Percentiles rank a stretch among this genome's conserved stretches.
phyloP scores from a whole-genome alignment of 2,113 vertebrate genomes.

The Tursiops truncatus region DNA sequence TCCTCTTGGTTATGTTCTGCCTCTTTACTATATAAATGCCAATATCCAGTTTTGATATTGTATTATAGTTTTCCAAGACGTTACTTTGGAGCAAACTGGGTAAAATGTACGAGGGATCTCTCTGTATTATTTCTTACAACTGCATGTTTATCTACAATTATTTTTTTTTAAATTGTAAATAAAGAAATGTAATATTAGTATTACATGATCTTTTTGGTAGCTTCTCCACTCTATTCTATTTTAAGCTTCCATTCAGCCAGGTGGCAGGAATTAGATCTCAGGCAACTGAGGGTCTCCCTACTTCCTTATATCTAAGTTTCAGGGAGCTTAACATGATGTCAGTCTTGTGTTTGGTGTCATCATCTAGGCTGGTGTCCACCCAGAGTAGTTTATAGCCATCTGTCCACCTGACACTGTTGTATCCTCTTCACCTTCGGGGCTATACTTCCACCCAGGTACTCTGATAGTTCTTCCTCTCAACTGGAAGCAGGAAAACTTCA shows the following conservation, averaged over 20 bases:
- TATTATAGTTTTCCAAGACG: neutral
- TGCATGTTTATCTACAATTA: neutral
- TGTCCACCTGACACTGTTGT: neutral
- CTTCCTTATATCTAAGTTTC: neutral
- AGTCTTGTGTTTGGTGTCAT: neutral
- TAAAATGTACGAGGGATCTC: neutral
- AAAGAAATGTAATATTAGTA: neutral
- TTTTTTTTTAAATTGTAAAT: neutral
- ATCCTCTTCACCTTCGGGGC: neutral
- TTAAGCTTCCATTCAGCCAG: neutral
- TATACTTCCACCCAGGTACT: neutral
- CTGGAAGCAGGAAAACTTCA: neutral
- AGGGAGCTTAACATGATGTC: neutral
- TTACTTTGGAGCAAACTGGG: neutral
- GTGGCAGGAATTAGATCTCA: neutral
- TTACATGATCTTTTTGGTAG: neutral
- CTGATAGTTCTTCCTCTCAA: neutral
- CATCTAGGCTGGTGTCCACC: neutral
- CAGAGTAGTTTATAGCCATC: neutral
- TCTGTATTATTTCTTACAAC: neutral
- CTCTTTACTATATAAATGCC: neutral
- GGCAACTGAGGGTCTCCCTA: neutral
- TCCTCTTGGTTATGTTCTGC: neutral
- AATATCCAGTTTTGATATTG: neutral
- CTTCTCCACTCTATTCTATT: neutral